Evolutionary conservation across 2,113 vertebrate species (phyloP), one percentile per base, ranked within the genome.

Genomic region (Apaloderma vittatum): DNA sequence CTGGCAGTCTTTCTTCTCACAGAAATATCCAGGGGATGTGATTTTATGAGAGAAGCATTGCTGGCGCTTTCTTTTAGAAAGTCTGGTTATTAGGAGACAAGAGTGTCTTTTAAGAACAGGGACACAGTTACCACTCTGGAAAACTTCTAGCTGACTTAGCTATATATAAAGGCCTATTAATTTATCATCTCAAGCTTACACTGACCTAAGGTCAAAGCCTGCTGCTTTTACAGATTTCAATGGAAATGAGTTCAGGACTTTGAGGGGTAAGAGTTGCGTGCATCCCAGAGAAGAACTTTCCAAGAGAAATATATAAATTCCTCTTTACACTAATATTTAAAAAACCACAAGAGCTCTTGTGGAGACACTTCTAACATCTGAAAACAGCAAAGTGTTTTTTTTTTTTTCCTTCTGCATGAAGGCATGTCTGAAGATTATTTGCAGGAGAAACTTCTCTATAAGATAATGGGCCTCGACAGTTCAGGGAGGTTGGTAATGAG

Each of bases 401-500:
- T 57, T 62, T 73, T 58, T 75, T 48, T 29, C 4, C 13, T 79
- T 72, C 51, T 87, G 57, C 32, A 43, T 22, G 34, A 88, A 45
- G 54, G 34, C 52, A 84, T 82, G 32, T 23, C 68, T 83, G 63
- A 90, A 86, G 80, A 77, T 66, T 63, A 83, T 94, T 86, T 93
- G 68, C 74, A 87, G 61, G 57, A 96, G 63, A 91, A 96, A 92
- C 24, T 81, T 90, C 71, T 94, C 77, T 30, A 5, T 81, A 71
- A 32, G 29, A 90, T 94, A 96, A 96, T 61, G 68, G 65, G 40
- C 74, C 74, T 86, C 0, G 3, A 88, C 73, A 93, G 79, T 76
- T 95, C 81, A 79, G 52, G 46, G 70, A n/a, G 71, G 14, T 23
- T 82, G 84, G 75, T 94, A 96, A 94, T 66, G 88, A 96, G 80